Evolutionary conservation across 2,113 vertebrate species (phyloP).

Genomic region (Vimba vimba): DNA sequence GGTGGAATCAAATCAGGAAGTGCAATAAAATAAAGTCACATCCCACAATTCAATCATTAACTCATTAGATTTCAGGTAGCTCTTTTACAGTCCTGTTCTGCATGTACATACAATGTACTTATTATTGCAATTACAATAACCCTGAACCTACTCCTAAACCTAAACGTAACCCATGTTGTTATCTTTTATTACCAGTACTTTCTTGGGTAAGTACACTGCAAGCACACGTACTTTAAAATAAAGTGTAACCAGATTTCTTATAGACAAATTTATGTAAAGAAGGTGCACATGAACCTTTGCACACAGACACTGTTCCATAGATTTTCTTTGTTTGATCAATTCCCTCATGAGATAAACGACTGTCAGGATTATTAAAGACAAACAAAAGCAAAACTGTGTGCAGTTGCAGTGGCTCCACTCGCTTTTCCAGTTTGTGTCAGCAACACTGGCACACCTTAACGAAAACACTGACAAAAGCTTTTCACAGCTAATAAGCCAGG

Average conservation of each 20-base stretch:
- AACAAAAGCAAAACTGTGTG: not conserved
- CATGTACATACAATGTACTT: too few species aligned
- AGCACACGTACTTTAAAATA: too few species aligned
- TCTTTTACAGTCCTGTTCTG: too few species aligned
- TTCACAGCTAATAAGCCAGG: not conserved
- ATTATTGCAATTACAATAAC: too few species aligned
- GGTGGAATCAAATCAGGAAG: not conserved
- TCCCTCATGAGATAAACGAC: not conserved
- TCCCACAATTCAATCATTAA: not conserved
- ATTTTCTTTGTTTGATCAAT: not conserved
- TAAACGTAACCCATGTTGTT: too few species aligned
- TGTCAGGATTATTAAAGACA: not conserved
- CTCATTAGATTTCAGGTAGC: not conserved
- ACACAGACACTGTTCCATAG: not conserved
- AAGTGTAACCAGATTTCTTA: too few species aligned
- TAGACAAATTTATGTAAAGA: too few species aligned
- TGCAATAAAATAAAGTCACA: not conserved
- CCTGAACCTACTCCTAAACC: too few species aligned
- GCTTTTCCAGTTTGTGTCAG: conserved; percentile 53
- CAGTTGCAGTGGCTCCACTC: conserved; percentile 21
- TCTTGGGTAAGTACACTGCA: too few species aligned
- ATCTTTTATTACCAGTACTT: too few species aligned
- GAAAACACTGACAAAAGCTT: conserved; percentile 37
- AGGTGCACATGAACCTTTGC: too few species aligned
- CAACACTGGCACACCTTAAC: conserved; percentile 63